A percentile compares a stretch with the other conserved stretches of the same genome.
Evolutionary conservation across 1,140 invertebrate species (phyloP).

Genomic region (Phymorhynchus buccinoides): DNA sequence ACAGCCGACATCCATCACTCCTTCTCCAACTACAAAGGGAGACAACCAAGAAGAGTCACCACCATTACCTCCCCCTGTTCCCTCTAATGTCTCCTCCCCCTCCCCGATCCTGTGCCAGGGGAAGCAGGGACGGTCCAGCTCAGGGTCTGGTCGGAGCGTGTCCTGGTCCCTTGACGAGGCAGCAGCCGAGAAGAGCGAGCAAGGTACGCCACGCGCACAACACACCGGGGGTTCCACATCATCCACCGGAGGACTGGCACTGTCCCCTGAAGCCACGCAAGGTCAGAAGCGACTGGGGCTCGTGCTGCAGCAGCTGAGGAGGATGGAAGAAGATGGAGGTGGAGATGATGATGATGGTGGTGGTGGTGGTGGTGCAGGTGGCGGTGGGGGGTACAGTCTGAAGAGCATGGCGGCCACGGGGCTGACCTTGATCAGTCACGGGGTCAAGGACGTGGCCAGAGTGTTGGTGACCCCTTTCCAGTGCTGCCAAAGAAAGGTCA

Average conservation of each 20-base stretch:
- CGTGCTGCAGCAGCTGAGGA: conserved; percentile 6
- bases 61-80: background rate
- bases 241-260: background rate
- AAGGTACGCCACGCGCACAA: background rate
- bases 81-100: conserved; percentile 6
- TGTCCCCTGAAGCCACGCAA: background rate
- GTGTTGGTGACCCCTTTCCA: conserved; percentile 42
- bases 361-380: too few species aligned
- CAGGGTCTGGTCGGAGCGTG: background rate
- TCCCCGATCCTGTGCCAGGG: conserved; percentile 9
- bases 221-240: background rate
- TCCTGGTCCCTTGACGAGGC: conserved; percentile 8
- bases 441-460: conserved; percentile 43
- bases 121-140: background rate
- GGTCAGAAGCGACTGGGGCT: background rate
- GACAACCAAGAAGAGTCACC: background rate
- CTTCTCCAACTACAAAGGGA: background rate
- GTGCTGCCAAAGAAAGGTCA: conserved; percentile 36
- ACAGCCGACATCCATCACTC: background rate
- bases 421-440: conserved; percentile 36
- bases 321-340: background rate
- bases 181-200: background rate
- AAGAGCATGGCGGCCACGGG: conserved; percentile 37
- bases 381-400: conserved; percentile 39
- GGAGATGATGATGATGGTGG: too few species aligned